A percentile compares a stretch with the other conserved stretches of the same genome.
phyloP scores from a whole-genome alignment of 2,797 vertebrate species.

The Gouania willdenowi region DNA sequence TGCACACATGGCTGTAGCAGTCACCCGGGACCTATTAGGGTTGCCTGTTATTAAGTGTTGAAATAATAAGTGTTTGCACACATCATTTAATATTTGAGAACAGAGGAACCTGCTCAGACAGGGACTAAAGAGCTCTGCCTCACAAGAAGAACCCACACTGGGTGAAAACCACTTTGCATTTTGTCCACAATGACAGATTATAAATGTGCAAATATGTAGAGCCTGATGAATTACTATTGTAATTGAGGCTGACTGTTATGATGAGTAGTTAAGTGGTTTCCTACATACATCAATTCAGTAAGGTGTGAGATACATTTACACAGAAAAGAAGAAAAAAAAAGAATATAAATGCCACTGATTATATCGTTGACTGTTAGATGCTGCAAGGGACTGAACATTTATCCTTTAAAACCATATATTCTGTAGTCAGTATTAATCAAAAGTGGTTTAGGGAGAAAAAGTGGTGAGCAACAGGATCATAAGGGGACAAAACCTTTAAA shows the following conservation, averaged over 20 bases:
- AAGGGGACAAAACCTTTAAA: too few species aligned
- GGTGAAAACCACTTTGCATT: constrained; percentile 3
- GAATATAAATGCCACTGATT: too few species aligned
- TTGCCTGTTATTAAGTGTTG: constrained; percentile 74
- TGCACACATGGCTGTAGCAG: constrained; percentile 50
- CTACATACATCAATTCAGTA: too few species aligned
- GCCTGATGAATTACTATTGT: neutral
- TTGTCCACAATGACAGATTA: neutral
- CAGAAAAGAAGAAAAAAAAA: too few species aligned
- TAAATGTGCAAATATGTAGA: neutral
- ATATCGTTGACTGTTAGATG: too few species aligned
- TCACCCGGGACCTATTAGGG: constrained; percentile 78
- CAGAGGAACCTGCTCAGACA: constrained; percentile 44
- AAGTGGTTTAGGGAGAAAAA: too few species aligned
- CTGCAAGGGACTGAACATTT: too few species aligned
- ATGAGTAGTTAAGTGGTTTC: too few species aligned
- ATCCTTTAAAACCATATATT: too few species aligned
- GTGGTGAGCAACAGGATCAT: too few species aligned
- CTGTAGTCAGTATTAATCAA: too few species aligned
- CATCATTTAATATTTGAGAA: constrained; percentile 64
- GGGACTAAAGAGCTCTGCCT: constrained; percentile 22
- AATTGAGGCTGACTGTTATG: neutral
- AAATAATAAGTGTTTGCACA: constrained; percentile 69
- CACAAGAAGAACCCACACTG: neutral
- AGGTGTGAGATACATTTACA: too few species aligned